phyloP scores from a whole-genome alignment of 2,888 invertebrate species.

The Sarcophaga subvicina region DNA sequence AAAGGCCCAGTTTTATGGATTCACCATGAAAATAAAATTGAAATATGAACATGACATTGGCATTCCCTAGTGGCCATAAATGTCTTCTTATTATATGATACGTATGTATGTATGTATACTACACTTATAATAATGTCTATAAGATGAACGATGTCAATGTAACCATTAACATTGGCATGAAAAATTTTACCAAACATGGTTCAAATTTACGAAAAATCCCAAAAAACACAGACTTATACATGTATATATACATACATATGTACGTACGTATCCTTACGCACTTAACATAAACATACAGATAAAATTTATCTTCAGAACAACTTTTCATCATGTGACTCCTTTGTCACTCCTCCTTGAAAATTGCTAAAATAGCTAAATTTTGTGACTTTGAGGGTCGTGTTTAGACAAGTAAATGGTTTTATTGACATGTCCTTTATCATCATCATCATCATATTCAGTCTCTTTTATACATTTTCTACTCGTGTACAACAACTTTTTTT shows the following conservation, averaged over 20 bases:
- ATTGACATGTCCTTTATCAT: conserved; percentile 32
- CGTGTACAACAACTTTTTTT: neutral
- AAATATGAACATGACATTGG: conserved; percentile 36
- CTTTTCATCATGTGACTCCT: no score
- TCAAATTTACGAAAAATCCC: neutral
- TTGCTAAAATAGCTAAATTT: neutral
- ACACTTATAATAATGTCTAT: no score
- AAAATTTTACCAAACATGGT: neutral
- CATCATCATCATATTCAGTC: conserved; percentile 1
- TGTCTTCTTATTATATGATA: conserved; percentile 3
- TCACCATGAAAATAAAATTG: conserved; percentile 10
- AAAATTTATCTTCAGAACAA: conserved; percentile 9
- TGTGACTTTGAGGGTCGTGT: conserved; percentile 24
- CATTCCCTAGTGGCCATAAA: conserved; percentile 11
- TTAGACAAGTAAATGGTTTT: conserved; percentile 37
- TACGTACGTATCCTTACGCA: no score
- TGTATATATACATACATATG: neutral
- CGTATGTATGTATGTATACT: neutral
- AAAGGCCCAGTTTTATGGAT: conserved; percentile 39
- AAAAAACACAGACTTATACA: neutral
- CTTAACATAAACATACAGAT: neutral
- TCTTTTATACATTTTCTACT: neutral
- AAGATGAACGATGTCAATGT: neutral
- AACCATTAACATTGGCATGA: neutral
- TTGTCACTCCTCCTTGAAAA: no score